Evolutionary conservation across 1,140 invertebrate genomes (phyloP).

Genomic region (Drosophila lacteicornis): DNA sequence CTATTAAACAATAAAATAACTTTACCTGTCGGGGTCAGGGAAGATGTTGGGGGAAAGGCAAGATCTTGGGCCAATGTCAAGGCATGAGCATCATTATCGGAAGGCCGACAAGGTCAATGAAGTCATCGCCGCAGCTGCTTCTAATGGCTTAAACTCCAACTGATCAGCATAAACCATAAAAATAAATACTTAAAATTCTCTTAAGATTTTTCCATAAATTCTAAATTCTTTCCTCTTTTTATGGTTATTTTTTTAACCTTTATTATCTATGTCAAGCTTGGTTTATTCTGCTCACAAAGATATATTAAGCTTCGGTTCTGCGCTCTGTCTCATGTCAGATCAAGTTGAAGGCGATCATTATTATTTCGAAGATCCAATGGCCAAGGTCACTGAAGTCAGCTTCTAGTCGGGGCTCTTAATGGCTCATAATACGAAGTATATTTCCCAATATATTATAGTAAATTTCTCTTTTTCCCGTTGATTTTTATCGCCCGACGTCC

Average conservation of each 20-base stretch:
- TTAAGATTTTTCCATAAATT: background rate
- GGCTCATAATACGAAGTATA: constrained; percentile 19
- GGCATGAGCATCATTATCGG: constrained; percentile 35
- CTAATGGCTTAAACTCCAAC: constrained; percentile 1
- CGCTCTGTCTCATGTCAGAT: constrained; percentile 34
- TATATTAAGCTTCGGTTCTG: background rate
- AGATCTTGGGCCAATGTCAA: constrained; percentile 57
- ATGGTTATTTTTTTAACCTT: constrained; percentile 1
- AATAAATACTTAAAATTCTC: background rate
- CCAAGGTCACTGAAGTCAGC: constrained; percentile 48
- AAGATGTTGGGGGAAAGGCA: background rate
- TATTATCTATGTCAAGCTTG: constrained; percentile 5
- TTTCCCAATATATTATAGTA: constrained; percentile 6
- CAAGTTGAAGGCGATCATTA: constrained; percentile 45
- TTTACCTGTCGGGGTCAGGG: background rate
- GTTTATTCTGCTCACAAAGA: background rate
- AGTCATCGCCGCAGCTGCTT: constrained; percentile 53
- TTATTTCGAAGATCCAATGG: constrained; percentile 17
- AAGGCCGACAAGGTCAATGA: constrained; percentile 64
- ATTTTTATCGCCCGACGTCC: constrained; percentile 52
- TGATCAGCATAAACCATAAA: constrained; percentile 8
- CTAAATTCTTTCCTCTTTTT: background rate
- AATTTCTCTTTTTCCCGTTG: constrained; percentile 48
- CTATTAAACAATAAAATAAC: constrained; percentile 52
- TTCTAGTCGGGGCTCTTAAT: constrained; percentile 34